These are phyloP conservation scores for Saccopteryx leptura DNA, from an alignment of 2,113 vertebrate genomes.

Conservation along the genomic window DNA sequence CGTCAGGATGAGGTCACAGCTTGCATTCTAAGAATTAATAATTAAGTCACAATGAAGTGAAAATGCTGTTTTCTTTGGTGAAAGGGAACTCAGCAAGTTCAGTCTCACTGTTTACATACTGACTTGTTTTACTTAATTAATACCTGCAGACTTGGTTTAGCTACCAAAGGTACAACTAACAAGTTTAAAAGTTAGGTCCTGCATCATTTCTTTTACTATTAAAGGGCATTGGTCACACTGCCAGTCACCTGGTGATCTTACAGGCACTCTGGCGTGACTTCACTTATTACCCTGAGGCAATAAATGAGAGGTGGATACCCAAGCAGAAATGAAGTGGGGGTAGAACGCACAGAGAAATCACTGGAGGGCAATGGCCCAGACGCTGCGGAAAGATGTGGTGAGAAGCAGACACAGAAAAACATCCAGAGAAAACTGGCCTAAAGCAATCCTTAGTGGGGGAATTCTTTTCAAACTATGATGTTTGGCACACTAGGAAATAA, in stretches of 20 bases:
- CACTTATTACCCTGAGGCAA: not conserved
- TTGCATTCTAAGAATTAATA: not conserved
- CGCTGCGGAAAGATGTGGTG: not conserved
- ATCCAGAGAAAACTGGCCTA: not conserved
- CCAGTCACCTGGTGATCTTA: not conserved
- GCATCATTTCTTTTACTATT: not conserved
- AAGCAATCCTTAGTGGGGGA: not conserved
- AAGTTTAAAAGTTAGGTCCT: not conserved
- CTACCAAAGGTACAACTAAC: not conserved
- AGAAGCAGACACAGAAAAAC: not conserved
- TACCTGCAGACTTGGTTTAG: not conserved
- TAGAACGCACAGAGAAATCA: slow-evolving; percentile 3
- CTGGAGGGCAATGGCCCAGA: not conserved
- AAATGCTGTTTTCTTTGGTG: not conserved
- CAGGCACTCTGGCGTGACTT: not conserved
- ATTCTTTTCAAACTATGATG: slow-evolving; percentile 28
- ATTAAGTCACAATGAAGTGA: not conserved
- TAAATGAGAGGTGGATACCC: not conserved
- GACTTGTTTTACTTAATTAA: slow-evolving; percentile 47
- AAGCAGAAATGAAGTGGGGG: not conserved
- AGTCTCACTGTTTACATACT: not conserved
- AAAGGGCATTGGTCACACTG: not conserved
- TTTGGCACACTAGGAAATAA: slow-evolving; percentile 46
- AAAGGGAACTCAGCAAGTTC: not conserved
- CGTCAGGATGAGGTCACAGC: not conserved